Evolutionary conservation across 2,113 vertebrate species (phyloP).

Genomic region (Epinephelus lanceolatus): DNA sequence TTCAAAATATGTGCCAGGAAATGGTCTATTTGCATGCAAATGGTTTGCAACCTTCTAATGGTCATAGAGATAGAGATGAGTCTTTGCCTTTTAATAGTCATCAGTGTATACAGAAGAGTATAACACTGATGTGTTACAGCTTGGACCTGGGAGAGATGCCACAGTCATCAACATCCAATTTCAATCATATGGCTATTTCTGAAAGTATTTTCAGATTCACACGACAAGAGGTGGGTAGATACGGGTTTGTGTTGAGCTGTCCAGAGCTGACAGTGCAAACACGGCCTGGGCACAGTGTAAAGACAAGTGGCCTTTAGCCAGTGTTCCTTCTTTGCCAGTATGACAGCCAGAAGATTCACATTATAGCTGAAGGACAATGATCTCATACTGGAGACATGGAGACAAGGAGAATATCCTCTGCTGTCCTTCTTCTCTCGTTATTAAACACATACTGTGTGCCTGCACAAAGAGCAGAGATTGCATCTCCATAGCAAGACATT

Average conservation of each 20-base stretch:
- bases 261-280: slow-evolving; percentile 10
- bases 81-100: not conserved
- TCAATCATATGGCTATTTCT: not conserved
- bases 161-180: not conserved
- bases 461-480: not conserved
- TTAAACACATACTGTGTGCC: not conserved
- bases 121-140: not conserved
- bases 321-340: slow-evolving; percentile 9
- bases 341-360: slow-evolving; percentile 36
- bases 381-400: slow-evolving; percentile 3
- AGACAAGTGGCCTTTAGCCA: slow-evolving; percentile 44
- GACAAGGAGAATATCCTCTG: not conserved
- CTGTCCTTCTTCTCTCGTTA: slow-evolving; percentile 1
- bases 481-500: not conserved
- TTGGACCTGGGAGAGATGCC: not conserved
- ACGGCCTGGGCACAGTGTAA: not conserved
- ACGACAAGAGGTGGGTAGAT: slow-evolving; percentile 10
- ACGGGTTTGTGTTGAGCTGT: slow-evolving; percentile 27
- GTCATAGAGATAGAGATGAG: not conserved
- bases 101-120: not conserved
- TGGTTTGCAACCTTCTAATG: not conserved
- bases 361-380: slow-evolving; percentile 19
- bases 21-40: not conserved
- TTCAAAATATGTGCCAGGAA: not conserved
- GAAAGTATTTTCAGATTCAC: not conserved